Evolutionary conservation across 92 coral and sea anemone species (phyloP).

Genomic region (Diadumene lineata): DNA sequence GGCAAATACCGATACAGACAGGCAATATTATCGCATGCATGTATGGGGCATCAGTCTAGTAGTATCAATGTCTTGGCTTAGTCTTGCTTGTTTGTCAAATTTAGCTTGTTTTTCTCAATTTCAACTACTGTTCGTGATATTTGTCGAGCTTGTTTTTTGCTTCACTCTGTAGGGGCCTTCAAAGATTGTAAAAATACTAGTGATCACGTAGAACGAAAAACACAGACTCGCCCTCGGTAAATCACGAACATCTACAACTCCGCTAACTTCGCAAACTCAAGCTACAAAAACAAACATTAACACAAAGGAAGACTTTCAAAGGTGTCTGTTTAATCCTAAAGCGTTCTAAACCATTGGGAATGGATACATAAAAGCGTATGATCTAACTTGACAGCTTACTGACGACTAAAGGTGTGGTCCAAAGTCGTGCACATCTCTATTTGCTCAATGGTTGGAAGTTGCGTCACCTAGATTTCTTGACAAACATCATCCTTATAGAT

Average conservation of each 20-base stretch:
- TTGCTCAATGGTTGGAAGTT: neutral
- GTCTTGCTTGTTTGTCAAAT: neutral
- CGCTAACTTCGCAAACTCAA: neutral
- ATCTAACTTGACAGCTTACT: conserved; percentile 9
- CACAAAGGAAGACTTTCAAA: neutral
- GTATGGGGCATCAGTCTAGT: no score
- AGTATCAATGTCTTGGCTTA: neutral
- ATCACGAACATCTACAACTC: neutral
- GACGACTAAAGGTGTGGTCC: conserved; percentile 6
- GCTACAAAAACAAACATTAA: neutral
- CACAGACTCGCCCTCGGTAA: neutral
- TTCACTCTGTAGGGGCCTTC: neutral
- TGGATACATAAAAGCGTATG: neutral
- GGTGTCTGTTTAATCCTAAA: conserved; percentile 7
- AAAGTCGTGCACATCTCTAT: neutral
- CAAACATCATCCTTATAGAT: neutral
- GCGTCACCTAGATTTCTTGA: neutral
- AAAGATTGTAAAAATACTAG: conserved; percentile 13
- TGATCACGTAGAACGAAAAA: conserved; percentile 1
- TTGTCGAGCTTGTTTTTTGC: conserved; percentile 2
- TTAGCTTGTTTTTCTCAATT: neutral
- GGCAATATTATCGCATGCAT: no score
- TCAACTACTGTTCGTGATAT: neutral
- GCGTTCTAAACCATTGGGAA: neutral
- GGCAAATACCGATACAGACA: no score